These are phyloP conservation scores for Enteromius fasciolatus DNA, from an alignment of 2,797 vertebrate species.

Conservation along the genomic window DNA sequence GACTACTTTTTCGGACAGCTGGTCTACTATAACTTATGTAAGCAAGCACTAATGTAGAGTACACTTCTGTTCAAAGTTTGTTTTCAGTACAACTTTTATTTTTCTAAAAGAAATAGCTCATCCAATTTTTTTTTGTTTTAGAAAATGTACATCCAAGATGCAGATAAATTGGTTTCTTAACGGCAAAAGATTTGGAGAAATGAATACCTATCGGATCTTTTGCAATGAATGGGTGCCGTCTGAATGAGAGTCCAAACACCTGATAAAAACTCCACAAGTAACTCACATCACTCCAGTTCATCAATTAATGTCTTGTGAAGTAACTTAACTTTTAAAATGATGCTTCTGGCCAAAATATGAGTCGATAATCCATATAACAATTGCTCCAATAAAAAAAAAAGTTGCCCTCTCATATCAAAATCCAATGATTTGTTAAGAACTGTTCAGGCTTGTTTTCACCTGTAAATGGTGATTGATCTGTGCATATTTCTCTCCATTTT, in stretches of 20 bases:
- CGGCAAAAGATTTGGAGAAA: neutral
- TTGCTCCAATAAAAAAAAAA: neutral
- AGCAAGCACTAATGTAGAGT: neutral
- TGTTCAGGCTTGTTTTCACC: neutral
- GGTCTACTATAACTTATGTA: neutral
- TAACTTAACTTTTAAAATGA: neutral
- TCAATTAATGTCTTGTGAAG: neutral
- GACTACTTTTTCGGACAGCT: conserved; percentile 6
- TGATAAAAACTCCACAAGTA: neutral
- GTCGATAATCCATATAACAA: neutral
- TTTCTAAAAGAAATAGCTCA: neutral
- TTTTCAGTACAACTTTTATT: neutral
- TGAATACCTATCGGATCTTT: neutral
- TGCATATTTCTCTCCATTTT: neutral
- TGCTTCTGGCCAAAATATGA: neutral
- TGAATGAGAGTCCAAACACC: neutral
- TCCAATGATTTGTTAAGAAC: neutral
- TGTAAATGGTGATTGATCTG: neutral
- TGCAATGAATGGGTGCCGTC: neutral
- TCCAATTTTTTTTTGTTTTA: neutral
- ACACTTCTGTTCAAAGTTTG: neutral
- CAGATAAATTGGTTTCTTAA: neutral
- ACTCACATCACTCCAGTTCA: neutral
- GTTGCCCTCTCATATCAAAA: neutral
- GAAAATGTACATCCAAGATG: neutral